phyloP scores from a whole-genome alignment of 1,140 invertebrate genomes.

The Gryllus bimaculatus region DNA sequence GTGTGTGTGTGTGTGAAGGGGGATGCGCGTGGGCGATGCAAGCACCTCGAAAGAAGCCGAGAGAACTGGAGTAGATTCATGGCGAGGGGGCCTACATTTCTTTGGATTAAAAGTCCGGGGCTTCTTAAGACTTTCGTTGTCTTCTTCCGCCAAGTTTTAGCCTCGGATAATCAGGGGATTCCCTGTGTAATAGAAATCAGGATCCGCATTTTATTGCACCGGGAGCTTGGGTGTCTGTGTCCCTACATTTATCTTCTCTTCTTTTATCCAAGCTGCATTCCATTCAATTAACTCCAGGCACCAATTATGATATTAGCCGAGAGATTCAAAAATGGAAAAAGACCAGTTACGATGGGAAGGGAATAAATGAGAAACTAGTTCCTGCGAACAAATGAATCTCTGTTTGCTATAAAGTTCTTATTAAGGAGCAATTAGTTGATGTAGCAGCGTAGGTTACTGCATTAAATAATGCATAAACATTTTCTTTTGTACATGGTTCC shows the following conservation, averaged over 20 bases:
- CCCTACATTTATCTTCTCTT: neutral
- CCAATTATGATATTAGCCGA: neutral
- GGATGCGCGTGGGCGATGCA: too few species aligned
- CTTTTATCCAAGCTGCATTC: neutral
- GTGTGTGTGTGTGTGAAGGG: too few species aligned
- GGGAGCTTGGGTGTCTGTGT: neutral
- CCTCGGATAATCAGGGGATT: neutral
- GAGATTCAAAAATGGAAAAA: neutral
- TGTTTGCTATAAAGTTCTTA: neutral
- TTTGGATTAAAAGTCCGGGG: neutral
- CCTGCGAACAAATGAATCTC: neutral
- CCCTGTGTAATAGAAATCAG: neutral
- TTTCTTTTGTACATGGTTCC: neutral
- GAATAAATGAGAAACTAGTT: neutral
- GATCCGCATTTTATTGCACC: neutral
- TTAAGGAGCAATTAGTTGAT: neutral
- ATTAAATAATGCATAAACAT: neutral
- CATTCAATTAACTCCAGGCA: neutral
- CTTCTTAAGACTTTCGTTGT: neutral
- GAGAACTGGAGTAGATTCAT: neutral
- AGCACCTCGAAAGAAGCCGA: too few species aligned
- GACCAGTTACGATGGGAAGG: neutral
- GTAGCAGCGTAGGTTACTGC: neutral
- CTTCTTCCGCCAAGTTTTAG: neutral
- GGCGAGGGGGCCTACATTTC: neutral